These are phyloP conservation scores for Hanleya hanleyi DNA, from an alignment of 2,888 invertebrate species.

Conservation along the genomic window DNA sequence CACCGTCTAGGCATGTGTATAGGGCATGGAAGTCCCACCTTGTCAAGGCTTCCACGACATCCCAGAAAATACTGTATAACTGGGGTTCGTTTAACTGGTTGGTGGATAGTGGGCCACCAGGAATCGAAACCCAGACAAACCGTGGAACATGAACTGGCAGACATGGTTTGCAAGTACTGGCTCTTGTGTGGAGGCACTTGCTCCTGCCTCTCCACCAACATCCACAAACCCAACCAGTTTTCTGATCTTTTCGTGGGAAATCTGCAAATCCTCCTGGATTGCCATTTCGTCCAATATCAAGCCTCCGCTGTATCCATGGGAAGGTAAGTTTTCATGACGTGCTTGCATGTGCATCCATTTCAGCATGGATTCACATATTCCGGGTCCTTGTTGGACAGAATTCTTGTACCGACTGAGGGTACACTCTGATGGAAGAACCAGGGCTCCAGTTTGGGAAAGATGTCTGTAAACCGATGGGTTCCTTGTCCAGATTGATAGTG, in stretches of 20 bases:
- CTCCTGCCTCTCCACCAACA: background rate
- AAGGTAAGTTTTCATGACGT: background rate
- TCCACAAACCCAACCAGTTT: background rate
- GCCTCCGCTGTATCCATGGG: background rate
- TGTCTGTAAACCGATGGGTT: background rate
- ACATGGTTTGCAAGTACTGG: background rate
- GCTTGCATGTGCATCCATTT: constrained; percentile 13
- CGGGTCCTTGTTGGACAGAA: too few species aligned
- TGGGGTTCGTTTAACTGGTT: background rate
- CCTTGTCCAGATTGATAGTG: background rate
- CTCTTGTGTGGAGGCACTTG: background rate
- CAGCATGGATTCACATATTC: too few species aligned
- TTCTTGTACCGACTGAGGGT: background rate
- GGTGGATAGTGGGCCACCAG: constrained; percentile 5
- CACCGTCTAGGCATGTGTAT: constrained; percentile 4
- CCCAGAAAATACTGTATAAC: constrained; percentile 11
- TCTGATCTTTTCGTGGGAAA: background rate
- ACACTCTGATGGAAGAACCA: background rate
- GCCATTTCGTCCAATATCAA: background rate
- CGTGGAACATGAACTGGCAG: too few species aligned
- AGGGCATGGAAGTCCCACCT: background rate
- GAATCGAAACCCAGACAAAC: background rate
- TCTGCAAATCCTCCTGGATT: background rate
- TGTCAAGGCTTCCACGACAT: constrained; percentile 8
- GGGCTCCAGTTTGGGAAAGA: background rate